These are phyloP conservation scores for Drosophila barbarae DNA, from an alignment of 2,888 invertebrate species.

Conservation along the genomic window DNA sequence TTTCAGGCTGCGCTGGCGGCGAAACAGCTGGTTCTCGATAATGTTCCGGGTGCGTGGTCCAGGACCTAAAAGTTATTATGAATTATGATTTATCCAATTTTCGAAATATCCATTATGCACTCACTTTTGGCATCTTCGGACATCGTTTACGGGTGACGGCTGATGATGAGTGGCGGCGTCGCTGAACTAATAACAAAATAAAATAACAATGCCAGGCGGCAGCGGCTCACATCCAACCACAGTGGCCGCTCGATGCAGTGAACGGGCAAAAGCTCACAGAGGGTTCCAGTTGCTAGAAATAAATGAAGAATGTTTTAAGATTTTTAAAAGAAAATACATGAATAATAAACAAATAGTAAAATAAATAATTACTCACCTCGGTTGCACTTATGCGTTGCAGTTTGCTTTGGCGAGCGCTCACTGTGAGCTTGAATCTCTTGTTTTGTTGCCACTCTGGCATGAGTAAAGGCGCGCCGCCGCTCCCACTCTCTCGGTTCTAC, in stretches of 20 bases:
- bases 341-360: background rate
- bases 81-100: conserved; percentile 5
- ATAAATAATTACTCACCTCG: background rate
- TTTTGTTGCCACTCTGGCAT: conserved; percentile 19
- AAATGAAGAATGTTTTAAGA: background rate
- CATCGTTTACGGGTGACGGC: conserved; percentile 57
- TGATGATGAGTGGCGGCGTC: conserved; percentile 36
- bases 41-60: conserved; percentile 75
- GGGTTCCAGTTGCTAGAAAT: background rate
- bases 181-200: conserved; percentile 51
- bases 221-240: conserved; percentile 32
- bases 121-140: conserved; percentile 69
- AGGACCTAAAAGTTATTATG: conserved; percentile 23
- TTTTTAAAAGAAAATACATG: no score
- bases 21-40: conserved; percentile 76
- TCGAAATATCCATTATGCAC: conserved; percentile 23
- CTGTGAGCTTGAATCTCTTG: conserved; percentile 17
- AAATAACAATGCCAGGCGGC: conserved; percentile 53
- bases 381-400: background rate
- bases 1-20: conserved; percentile 76
- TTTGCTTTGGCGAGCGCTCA: background rate
- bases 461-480: conserved; percentile 15
- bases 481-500: conserved; percentile 4
- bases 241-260: background rate
- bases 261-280: background rate